phyloP scores from a whole-genome alignment of 1,140 invertebrate species.

The Caenorhabditis latens region DNA sequence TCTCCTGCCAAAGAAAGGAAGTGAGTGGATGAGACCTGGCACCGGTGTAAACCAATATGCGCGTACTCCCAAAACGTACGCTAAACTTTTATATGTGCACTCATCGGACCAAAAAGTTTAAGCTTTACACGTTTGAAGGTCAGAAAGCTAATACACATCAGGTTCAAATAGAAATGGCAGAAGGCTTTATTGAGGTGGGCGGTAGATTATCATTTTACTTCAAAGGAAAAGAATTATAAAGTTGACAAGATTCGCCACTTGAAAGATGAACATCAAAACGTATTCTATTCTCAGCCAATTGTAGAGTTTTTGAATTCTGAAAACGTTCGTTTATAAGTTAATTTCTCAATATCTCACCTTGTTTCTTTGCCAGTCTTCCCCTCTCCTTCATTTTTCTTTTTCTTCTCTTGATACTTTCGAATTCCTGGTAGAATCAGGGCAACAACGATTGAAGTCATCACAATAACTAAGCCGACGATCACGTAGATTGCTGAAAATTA shows the following conservation, averaged over 20 bases:
- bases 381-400: no score
- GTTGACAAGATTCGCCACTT: background rate
- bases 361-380: no score
- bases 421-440: no score
- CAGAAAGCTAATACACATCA: no score
- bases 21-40: background rate
- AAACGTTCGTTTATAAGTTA: no score
- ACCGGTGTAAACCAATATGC: background rate
- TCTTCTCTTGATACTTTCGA: no score
- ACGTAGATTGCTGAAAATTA: background rate
- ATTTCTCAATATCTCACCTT: no score
- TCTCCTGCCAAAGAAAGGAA: no score
- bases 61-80: background rate
- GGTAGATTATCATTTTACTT: background rate
- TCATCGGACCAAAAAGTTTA: background rate
- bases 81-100: no score
- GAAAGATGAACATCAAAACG: background rate
- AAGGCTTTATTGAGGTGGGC: no score
- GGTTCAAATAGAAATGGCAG: no score
- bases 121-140: background rate
- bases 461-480: background rate
- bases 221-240: conserved; percentile 10
- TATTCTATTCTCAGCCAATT: background rate
- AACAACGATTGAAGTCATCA: background rate
- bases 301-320: background rate